These are phyloP conservation scores for Sinocyclocheilus anophthalmus DNA, from an alignment of 2,113 vertebrate species.

Conservation along the genomic window DNA sequence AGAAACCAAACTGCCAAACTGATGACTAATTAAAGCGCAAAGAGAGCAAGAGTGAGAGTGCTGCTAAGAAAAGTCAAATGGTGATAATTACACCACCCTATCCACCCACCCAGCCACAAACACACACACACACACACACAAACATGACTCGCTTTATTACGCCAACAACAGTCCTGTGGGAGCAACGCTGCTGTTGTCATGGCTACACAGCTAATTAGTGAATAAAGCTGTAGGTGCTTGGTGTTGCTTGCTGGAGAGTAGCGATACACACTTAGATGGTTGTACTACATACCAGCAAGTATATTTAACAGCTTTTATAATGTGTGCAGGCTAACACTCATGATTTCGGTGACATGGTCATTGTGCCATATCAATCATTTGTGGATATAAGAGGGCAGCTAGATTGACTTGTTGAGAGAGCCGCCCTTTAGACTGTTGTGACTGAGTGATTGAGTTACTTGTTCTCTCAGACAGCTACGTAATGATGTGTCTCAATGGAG, in stretches of 20 bases:
- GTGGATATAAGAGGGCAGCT: neutral
- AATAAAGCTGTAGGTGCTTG: constrained; percentile 12
- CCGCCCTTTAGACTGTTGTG: neutral
- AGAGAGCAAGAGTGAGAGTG: neutral
- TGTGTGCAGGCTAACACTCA: neutral
- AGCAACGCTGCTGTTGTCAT: neutral
- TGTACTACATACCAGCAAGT: neutral
- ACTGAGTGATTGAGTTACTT: constrained; percentile 4
- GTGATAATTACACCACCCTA: constrained; percentile 12
- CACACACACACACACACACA: constrained; percentile 10
- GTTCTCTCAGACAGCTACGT: neutral
- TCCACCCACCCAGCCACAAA: neutral
- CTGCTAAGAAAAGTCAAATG: constrained; percentile 21
- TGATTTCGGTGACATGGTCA: neutral
- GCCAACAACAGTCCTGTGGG: neutral
- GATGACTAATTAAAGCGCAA: neutral
- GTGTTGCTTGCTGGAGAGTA: neutral
- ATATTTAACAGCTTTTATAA: neutral
- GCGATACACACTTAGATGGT: neutral
- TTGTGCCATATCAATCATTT: neutral
- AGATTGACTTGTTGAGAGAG: neutral
- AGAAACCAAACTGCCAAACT: constrained; percentile 4
- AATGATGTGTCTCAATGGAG: constrained; percentile 19
- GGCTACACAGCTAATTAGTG: constrained; percentile 7
- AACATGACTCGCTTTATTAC: constrained; percentile 15